Conservation (phyloP, 2,113 vertebrate genomes). For the Chinchilla lanigera region DNA sequence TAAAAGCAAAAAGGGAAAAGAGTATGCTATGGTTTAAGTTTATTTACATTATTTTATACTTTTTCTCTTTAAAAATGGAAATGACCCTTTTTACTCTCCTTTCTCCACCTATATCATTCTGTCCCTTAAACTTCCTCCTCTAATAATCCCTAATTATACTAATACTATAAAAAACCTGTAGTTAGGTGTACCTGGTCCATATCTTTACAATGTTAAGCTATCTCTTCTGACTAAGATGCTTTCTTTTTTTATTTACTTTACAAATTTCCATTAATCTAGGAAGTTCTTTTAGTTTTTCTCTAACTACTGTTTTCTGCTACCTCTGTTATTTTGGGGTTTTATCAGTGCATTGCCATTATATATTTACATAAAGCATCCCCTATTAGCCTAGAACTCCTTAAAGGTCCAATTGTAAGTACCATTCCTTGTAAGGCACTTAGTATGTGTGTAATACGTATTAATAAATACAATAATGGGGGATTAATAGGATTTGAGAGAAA, state of each 20-base stretch:
- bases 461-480: constrained; percentile 10
- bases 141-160: background rate
- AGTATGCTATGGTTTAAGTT: background rate
- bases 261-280: constrained; percentile 1
- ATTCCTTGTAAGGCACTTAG: background rate
- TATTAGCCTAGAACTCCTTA: background rate
- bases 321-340: background rate
- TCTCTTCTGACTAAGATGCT: background rate
- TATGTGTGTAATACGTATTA: background rate
- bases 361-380: background rate
- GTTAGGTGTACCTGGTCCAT: constrained; percentile 43
- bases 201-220: constrained; percentile 32
- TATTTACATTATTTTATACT: constrained; percentile 19
- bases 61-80: constrained; percentile 58
- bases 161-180: constrained; percentile 24
- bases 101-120: background rate
- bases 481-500: constrained; percentile 50
- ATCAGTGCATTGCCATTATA: background rate
- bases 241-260: constrained; percentile 2
- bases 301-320: constrained; percentile 35
- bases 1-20: constrained; percentile 30
- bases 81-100: constrained; percentile 24
- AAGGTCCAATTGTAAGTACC: background rate
- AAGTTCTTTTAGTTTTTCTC: constrained; percentile 26
- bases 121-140: background rate